Evolutionary conservation across 1,140 invertebrate genomes (phyloP).

Genomic region (Drosophila seguyi): DNA sequence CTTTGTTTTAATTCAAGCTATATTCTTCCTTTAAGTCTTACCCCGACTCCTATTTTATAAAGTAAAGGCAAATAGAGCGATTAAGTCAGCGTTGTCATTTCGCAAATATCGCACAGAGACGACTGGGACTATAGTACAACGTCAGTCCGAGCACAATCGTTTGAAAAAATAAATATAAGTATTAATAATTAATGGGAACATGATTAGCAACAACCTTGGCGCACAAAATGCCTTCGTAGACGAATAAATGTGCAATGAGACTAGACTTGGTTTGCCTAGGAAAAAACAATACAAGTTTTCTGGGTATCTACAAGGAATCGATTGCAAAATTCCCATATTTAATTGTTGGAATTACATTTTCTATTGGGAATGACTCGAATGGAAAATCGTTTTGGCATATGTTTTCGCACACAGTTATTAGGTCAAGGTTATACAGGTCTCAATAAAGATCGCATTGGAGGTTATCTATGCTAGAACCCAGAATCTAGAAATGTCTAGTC

Average conservation of each 20-base stretch:
- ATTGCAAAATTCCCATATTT: constrained; percentile 12
- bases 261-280: not conserved
- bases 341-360: not conserved
- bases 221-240: constrained; percentile 26
- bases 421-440: constrained; percentile 14
- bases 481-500: constrained; percentile 17
- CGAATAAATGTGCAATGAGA: constrained; percentile 22
- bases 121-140: constrained; percentile 38
- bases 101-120: constrained; percentile 30
- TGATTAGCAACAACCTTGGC: constrained; percentile 73
- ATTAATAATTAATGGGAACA: constrained; percentile 69
- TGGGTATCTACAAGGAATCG: constrained; percentile 25
- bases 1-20: not conserved
- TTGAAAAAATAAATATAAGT: constrained; percentile 34
- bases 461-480: constrained; percentile 10
- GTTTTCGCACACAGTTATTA: constrained; percentile 4
- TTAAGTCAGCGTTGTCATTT: constrained; percentile 50
- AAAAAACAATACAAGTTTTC: not conserved
- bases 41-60: not conserved
- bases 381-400: constrained; percentile 11
- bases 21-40: constrained; percentile 3
- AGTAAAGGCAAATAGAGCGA: constrained; percentile 27
- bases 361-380: not conserved
- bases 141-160: constrained; percentile 42
- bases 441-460: constrained; percentile 2